Percentiles rank a stretch among this genome's conserved stretches.
Evolutionary conservation across 2,113 vertebrate genomes (phyloP).

Genomic region (Oenanthe oenanthe): DNA sequence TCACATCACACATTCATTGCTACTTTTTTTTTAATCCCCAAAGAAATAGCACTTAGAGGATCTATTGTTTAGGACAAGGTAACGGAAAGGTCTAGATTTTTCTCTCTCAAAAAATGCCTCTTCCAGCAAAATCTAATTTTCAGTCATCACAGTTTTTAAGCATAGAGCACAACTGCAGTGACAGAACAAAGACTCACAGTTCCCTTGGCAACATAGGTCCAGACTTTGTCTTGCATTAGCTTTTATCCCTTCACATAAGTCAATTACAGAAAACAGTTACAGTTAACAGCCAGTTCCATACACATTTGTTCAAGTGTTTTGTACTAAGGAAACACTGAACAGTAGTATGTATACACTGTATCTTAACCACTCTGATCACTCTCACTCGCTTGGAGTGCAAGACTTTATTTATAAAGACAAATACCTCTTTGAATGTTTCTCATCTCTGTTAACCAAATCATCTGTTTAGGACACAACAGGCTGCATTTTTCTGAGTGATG

Average conservation of each 20-base stretch:
- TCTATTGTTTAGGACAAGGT: background rate
- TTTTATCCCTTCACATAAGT: background rate
- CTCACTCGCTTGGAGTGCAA: background rate
- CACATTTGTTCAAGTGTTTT: background rate
- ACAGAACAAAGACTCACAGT: background rate
- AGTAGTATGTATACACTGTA: background rate
- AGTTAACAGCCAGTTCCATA: background rate
- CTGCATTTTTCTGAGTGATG: background rate
- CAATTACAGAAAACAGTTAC: background rate
- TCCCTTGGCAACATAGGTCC: background rate
- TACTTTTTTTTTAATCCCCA: background rate
- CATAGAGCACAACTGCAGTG: background rate
- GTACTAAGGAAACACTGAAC: background rate
- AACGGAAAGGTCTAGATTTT: background rate
- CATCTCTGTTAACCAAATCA: background rate
- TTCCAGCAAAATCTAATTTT: constrained; percentile 5
- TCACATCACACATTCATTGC: background rate
- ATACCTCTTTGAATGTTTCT: background rate
- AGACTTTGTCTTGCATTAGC: background rate
- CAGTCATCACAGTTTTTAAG: background rate
- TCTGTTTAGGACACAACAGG: background rate
- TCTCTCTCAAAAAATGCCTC: background rate
- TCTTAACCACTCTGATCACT: background rate
- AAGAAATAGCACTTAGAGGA: background rate
- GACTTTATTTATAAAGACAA: background rate